These are phyloP conservation scores for Limnephilus rhombicus DNA, from an alignment of 2,888 invertebrate species.

Conservation along the genomic window DNA sequence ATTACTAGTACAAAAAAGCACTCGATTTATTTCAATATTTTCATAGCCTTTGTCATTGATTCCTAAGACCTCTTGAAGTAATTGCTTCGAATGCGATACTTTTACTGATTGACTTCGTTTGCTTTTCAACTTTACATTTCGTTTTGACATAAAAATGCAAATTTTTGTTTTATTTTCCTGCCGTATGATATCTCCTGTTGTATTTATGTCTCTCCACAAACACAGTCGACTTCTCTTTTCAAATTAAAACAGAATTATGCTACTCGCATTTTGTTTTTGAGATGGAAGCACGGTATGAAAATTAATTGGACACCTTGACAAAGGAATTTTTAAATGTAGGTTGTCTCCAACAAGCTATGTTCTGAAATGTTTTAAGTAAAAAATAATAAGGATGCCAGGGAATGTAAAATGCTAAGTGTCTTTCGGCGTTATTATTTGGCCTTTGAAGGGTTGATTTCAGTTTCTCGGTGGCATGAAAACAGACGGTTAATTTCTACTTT, in stretches of 20 bases:
- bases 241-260: constrained; percentile 51
- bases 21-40: not conserved
- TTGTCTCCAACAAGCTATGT: constrained; percentile 36
- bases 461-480: not conserved
- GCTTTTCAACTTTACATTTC: constrained; percentile 49
- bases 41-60: not conserved
- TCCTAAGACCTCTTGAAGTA: constrained; percentile 17
- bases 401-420: not conserved
- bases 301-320: constrained; percentile 51
- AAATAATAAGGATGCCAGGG: not conserved
- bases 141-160: constrained; percentile 40
- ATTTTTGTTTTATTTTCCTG: not conserved
- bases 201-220: constrained; percentile 21
- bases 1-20: not conserved
- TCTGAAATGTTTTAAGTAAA: constrained; percentile 33
- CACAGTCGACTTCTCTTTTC: constrained; percentile 46
- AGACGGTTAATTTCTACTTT: not conserved
- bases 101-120: constrained; percentile 57
- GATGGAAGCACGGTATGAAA: constrained; percentile 46
- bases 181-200: not conserved
- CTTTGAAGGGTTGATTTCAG: not conserved
- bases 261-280: constrained; percentile 51
- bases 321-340: constrained; percentile 32
- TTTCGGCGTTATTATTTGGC: not conserved
- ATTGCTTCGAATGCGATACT: constrained; percentile 54